Evolutionary conservation across 2,113 vertebrate genomes (phyloP), one percentile per base, ranked within the genome.

Genomic region (Circaetus gallicus): DNA sequence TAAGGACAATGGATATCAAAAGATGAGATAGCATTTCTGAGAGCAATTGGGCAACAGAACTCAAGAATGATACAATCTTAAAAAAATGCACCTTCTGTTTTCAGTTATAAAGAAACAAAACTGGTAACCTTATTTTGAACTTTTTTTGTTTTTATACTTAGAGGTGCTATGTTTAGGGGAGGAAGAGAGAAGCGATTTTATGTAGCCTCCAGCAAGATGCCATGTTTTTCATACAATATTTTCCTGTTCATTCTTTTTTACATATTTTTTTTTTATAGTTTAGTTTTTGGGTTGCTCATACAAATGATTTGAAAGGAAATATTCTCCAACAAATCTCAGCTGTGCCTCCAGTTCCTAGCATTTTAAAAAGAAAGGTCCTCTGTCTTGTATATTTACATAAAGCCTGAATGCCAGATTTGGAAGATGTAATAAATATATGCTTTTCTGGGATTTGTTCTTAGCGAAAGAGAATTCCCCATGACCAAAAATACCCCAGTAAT

Each of bases 381-480:
- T 95, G 86, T 95, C 78, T 80, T 88, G 50, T 49, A 4, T 91
- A 90, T 93, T 97, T 95, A 78, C 74, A 90, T 69, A 73, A 73
- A 89, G 38, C 24, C 82, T 79, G 55, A 93, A 71, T 88, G 90
- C 85, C 89, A 86, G 74, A 86, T 85, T 96, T 96, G 87, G 89
- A 83, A 97, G 61, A 95, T 80, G 63, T 62, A 91, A 95, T 93
- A 93, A 94, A 95, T 97, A 86, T 83, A 91, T 78, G 47, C 50
- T 89, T 89, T 95, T 85, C 74, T 95, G 88, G 76, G 86, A 89
- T 96, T 93, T 85, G 17, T 77, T 92, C 71, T 90, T 90, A 59
- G 47, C 43, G 56, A 93, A 94, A 91, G 62, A 96, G 89, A 95
- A 94, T 94, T 96, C 87, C 69, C 82, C 71, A 86, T 82, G 79